Conservation (phyloP, 2,797 vertebrate species). For the Alcedo atthis region DNA sequence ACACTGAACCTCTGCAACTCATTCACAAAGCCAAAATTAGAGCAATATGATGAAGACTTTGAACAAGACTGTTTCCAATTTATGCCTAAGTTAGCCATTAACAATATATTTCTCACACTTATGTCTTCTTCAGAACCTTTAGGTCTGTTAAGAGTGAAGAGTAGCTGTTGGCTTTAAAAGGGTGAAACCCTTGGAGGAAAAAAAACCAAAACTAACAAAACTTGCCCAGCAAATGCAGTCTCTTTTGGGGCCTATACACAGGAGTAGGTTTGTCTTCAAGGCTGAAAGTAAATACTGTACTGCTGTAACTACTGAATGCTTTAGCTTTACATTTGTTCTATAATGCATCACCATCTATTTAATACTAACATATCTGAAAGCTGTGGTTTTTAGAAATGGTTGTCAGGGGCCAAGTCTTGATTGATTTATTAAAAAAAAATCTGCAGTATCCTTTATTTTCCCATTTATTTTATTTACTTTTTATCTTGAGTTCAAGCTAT, state of each 20-base stretch:
- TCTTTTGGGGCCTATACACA: not conserved
- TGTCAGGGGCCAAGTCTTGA: not conserved
- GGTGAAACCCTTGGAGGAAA: not conserved
- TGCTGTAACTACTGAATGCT: not conserved
- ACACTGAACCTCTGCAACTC: not conserved
- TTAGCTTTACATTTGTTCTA: not conserved
- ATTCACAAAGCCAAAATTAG: not conserved
- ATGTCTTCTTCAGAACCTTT: not conserved
- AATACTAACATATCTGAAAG: not conserved
- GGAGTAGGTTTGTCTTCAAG: not conserved
- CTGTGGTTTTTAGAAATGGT: not conserved
- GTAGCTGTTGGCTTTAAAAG: not conserved
- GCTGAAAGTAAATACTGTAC: not conserved
- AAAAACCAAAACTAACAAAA: not conserved
- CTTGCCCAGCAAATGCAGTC: not conserved
- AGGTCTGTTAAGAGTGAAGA: not conserved
- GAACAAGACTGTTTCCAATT: not conserved
- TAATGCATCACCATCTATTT: not conserved
- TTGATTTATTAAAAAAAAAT: not conserved
- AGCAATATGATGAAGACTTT: not conserved
- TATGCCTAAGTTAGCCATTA: not conserved
- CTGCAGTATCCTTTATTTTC: not conserved
- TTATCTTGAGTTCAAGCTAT: not conserved
- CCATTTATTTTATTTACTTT: too few relatives aligned
- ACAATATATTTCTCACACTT: not conserved